Evolutionary conservation across 2,888 invertebrate genomes (phyloP), one percentile per base, ranked within the genome.

Genomic region (Dasysyrphus albostriatus): DNA sequence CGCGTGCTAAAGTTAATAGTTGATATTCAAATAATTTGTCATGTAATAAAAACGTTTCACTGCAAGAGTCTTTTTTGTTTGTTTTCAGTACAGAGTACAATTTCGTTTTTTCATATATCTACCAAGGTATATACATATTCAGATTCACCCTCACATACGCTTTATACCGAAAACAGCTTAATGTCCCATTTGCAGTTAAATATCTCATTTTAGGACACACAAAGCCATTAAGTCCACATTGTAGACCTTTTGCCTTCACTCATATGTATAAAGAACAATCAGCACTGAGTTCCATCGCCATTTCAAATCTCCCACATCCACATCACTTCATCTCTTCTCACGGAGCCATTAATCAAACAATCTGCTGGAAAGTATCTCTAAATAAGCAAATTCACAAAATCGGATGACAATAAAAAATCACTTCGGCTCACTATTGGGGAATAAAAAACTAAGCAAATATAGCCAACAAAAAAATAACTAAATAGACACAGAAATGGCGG

Each of bases 351-450:
- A 87, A 87, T 87, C 87, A 87, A 87, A 87, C 87, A 87, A 87
- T 87, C 87, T 87, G 87, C 83, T 72, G 49, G 87, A 74, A 83
- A 87, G 87, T 87, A 87, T 87, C 87, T 87, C 83, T 70, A 87
- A 87, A 87, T 87, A 87, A 87, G 87, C 87, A 87, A 87, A 83
- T 87, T 87, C 87, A 70, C 74, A 83, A 87, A 87, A 78, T 79
- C 87, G 74, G 82, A 83, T 87, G 87, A 87, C 87, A 87, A 87
- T 87, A 83, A 87, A 85, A 85, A 85, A 85, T 85, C 85, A 85
- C 85, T 85, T 85, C 82, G 75, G 76, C 76, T 67, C 67, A 72
- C 76, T 72, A 58, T 58, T 77, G 51, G 37, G 51, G 65, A 73
- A 85, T 77, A 82, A 85, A 85, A 85, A 85, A 85, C 81, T 81